A percentile compares a stretch with the other conserved stretches of the same genome.
phyloP scores from a whole-genome alignment of 2,888 invertebrate genomes.

The Rapana venosa region DNA sequence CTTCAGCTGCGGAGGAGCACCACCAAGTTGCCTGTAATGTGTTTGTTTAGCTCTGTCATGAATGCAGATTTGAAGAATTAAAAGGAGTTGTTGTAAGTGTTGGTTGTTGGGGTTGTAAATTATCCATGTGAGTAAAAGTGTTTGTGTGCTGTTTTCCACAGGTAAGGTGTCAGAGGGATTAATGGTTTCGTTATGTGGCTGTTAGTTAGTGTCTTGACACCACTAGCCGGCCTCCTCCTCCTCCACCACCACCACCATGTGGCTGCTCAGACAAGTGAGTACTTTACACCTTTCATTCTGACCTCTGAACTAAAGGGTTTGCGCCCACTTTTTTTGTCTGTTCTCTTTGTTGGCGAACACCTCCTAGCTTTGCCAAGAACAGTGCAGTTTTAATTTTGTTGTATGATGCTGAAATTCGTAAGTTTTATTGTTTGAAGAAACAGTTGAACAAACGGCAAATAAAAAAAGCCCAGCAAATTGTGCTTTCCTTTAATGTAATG shows the following conservation, averaged over 20 bases:
- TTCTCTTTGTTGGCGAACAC: neutral
- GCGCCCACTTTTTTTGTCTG: neutral
- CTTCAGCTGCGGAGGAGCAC: too few relatives aligned
- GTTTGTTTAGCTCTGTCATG: too few relatives aligned
- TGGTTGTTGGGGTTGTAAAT: too few relatives aligned
- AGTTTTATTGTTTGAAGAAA: too few relatives aligned
- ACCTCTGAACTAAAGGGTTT: neutral
- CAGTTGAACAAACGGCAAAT: too few relatives aligned
- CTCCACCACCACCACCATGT: constrained; percentile 25
- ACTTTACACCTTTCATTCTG: neutral
- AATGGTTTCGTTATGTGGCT: constrained; percentile 53
- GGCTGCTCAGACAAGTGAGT: constrained; percentile 38
- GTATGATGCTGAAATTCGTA: neutral
- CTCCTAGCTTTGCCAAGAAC: neutral
- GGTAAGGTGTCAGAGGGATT: constrained; percentile 58
- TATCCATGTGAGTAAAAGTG: constrained; percentile 1
- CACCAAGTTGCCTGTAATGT: too few relatives aligned
- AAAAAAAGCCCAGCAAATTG: too few relatives aligned
- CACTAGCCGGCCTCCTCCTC: constrained; percentile 43
- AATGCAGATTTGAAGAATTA: too few relatives aligned
- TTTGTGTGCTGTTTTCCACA: constrained; percentile 52
- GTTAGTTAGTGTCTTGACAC: constrained; percentile 46
- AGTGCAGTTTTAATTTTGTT: neutral
- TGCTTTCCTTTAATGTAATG: too few relatives aligned
- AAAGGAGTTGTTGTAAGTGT: too few relatives aligned